Percentiles rank a stretch among this genome's conserved stretches.
Evolutionary conservation across 2,797 vertebrate genomes (phyloP).

Genomic region (Cirrhinus molitorella): DNA sequence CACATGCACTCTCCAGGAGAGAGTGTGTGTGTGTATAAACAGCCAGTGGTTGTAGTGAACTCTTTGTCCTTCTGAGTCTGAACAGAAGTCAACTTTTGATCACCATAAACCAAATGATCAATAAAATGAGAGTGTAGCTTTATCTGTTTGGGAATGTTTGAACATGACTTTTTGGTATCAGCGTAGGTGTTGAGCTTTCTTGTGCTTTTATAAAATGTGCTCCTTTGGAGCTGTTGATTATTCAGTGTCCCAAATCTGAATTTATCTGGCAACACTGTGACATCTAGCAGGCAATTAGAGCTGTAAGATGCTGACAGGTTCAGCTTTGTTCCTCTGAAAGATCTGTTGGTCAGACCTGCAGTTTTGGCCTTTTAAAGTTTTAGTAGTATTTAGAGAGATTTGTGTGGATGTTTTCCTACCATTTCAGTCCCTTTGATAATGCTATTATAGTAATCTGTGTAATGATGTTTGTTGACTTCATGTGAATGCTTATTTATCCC

Average conservation of each 20-base stretch:
- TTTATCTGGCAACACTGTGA: conserved; percentile 2
- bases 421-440: conserved; percentile 30
- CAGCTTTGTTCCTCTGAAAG: conserved; percentile 15
- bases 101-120: not conserved
- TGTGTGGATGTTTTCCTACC: not conserved
- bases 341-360: conserved; percentile 11
- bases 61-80: conserved; percentile 39
- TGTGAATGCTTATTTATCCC: conserved; percentile 79
- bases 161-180: not conserved
- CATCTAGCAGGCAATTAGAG: conserved; percentile 17
- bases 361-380: not conserved
- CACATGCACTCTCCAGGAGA: conserved; percentile 86
- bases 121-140: not conserved
- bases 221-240: not conserved
- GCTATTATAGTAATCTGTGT: conserved; percentile 11
- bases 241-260: not conserved
- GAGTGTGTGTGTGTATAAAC: conserved; percentile 79
- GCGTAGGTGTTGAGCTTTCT: not conserved
- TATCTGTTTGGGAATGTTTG: not conserved
- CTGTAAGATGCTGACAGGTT: not conserved
- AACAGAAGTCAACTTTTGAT: conserved; percentile 26
- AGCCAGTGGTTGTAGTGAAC: conserved; percentile 71
- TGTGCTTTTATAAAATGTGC: not conserved
- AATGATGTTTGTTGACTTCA: conserved; percentile 65
- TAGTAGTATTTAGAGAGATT: not conserved